phyloP scores from a whole-genome alignment of 2,797 vertebrate species.

The Enteromius thamalakanensis region DNA sequence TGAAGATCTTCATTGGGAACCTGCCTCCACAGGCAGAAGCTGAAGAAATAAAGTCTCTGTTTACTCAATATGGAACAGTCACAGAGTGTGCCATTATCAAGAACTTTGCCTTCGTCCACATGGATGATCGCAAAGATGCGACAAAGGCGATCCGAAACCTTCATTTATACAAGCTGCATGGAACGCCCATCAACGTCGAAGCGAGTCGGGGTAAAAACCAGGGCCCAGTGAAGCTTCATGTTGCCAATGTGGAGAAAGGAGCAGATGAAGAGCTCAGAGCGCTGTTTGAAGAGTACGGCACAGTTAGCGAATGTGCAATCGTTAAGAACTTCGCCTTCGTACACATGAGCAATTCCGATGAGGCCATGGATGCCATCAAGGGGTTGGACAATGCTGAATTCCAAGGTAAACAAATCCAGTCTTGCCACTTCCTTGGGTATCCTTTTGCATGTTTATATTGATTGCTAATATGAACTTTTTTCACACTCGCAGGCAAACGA shows the following conservation, averaged over 20 bases:
- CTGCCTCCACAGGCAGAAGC: slow-evolving; percentile 75
- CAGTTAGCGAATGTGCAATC: slow-evolving; percentile 77
- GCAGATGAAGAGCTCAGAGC: slow-evolving; percentile 74
- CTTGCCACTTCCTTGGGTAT: not conserved
- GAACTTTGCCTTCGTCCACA: slow-evolving; percentile 83
- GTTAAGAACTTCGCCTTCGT: slow-evolving; percentile 84
- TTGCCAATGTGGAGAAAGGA: slow-evolving; percentile 82
- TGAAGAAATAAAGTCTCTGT: slow-evolving; percentile 79
- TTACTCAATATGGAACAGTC: slow-evolving; percentile 77
- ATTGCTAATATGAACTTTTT: not conserved
- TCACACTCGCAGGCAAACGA: slow-evolving; percentile 82
- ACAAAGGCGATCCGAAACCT: slow-evolving; percentile 81
- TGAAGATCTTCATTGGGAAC: slow-evolving; percentile 86
- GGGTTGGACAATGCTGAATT: slow-evolving; percentile 80
- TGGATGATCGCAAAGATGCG: slow-evolving; percentile 81
- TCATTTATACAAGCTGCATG: slow-evolving; percentile 75
- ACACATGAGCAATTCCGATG: slow-evolving; percentile 80
- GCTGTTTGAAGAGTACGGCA: slow-evolving; percentile 81
- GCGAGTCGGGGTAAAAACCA: slow-evolving; percentile 79
- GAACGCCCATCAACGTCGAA: slow-evolving; percentile 81
- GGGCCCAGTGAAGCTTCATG: slow-evolving; percentile 79
- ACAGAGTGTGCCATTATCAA: slow-evolving; percentile 84
- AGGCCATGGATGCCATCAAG: slow-evolving; percentile 82
- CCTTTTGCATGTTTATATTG: slow-evolving; percentile 9
- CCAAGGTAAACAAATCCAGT: slow-evolving; percentile 68